Base-by-base conservation (phyloP, 2,113 vertebrate species). In the Sitta europaea region DNA sequence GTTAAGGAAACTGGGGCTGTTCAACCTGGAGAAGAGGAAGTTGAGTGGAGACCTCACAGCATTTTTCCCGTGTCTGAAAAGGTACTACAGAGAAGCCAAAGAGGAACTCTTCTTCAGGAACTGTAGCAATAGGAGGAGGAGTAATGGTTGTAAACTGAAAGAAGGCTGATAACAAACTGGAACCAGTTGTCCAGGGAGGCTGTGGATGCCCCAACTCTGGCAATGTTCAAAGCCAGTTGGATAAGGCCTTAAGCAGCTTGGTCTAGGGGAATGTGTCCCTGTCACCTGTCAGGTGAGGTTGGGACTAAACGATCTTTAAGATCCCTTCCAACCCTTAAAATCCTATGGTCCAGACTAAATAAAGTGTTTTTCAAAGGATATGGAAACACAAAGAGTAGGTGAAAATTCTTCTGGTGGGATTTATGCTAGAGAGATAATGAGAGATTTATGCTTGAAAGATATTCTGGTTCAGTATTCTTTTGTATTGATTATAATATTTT, bases 201-300 rank as follows among this genome's bases (percentile, higher is more conserved):
- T 31, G 24, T 2, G 3, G 21, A 48, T 61, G 10, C 27, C 9
- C 2, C 21, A 75, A 4, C 3, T 10, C n/a, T 59, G 21, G 2
- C 11, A 82, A 5, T 27, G 17, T 35, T 54, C 29, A 67, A 67
- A 45, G 25, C 6, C 8, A 61, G 31, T 0, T 83, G 22, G 18
- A 55, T 42, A 53, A 75, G 25, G 5, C 13, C 18, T 40, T 68
- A 11, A 61, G 21, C 40, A 68, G 27, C 14, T 21, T 42, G 6
- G 4, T 55, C 47, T 27, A 48, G 9, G 15, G 14, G 14, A 22
- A 28, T 6, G 14, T 42, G 23, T 66, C 15, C 36, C 23, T 51
- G 8, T n/a, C 4, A 23, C 16, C 29, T 53, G 35, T 35, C 35
- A 55, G 3, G 12, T 19, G 31, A 35, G 21, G 5, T 3, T 54